A percentile compares a stretch with the other conserved stretches of the same genome.
Conservation (phyloP, 2,113 vertebrate species). For the Tylochromis polylepis region DNA sequence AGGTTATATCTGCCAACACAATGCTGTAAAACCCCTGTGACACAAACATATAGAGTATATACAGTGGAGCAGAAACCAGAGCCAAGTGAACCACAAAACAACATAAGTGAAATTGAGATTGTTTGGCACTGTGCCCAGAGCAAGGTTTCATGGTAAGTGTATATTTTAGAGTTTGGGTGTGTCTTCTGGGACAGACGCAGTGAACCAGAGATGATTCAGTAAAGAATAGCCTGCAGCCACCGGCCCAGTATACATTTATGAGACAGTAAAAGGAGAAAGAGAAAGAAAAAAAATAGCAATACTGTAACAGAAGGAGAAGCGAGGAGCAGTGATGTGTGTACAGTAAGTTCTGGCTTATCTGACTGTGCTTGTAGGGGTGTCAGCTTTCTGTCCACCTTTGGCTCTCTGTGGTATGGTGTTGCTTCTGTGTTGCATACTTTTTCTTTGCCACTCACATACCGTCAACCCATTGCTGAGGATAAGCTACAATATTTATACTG, state of each 20-base stretch:
- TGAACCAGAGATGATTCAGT: slow-evolving; percentile 7
- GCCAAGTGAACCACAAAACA: not conserved
- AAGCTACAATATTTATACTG: not conserved
- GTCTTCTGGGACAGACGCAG: slow-evolving; percentile 7
- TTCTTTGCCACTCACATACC: not conserved
- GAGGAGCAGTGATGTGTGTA: not conserved
- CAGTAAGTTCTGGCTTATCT: not conserved
- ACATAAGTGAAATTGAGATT: not conserved
- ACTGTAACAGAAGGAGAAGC: not conserved
- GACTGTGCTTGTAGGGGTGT: not conserved
- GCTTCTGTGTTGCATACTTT: not conserved
- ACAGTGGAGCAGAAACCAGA: not conserved
- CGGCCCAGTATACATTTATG: not conserved
- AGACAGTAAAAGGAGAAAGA: not conserved
- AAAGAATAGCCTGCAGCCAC: not conserved
- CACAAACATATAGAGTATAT: not conserved
- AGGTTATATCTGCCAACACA: not conserved
- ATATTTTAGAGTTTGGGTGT: not conserved
- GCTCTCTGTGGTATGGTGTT: not conserved
- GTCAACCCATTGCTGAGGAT: too few species aligned
- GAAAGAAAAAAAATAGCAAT: not conserved
- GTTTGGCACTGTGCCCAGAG: slow-evolving; percentile 9
- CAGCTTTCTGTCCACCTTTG: not conserved
- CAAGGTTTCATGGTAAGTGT: not conserved
- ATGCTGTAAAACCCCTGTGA: not conserved